phyloP scores from a whole-genome alignment of 2,888 invertebrate genomes.

The Mythimna pallens region DNA sequence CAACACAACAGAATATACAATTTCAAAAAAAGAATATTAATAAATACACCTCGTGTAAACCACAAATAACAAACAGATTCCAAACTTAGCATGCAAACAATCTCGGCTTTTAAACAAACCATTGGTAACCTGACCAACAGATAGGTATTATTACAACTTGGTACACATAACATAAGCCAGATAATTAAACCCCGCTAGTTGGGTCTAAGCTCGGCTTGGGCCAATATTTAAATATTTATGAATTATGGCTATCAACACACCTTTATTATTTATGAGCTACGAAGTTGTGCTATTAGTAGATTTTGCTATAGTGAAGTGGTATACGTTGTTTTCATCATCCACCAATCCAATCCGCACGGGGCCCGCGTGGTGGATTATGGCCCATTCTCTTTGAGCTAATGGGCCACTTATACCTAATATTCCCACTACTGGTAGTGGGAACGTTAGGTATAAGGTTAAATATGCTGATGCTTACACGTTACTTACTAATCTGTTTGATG shows the following conservation, averaged over 20 bases:
- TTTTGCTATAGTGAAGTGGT: conserved; percentile 5
- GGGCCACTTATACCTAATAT: too few relatives aligned
- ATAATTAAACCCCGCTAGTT: conserved; percentile 51
- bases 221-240: conserved; percentile 59
- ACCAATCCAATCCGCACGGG: too few relatives aligned
- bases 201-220: conserved; percentile 33
- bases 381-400: too few relatives aligned
- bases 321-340: neutral
- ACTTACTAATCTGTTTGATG: conserved; percentile 21
- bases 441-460: too few relatives aligned
- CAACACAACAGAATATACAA: neutral
- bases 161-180: conserved; percentile 35
- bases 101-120: neutral
- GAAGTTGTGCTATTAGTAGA: conserved; percentile 1
- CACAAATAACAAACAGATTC: neutral
- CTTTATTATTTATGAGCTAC: conserved; percentile 43
- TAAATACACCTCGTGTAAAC: neutral
- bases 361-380: too few relatives aligned
- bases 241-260: conserved; percentile 34
- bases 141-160: conserved; percentile 15
- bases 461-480: neutral
- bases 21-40: neutral
- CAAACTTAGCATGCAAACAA: conserved; percentile 22
- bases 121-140: conserved; percentile 11
- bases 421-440: too few relatives aligned